Base-by-base conservation (phyloP, 2,888 invertebrate species). In the Leucoma salicis region DNA sequence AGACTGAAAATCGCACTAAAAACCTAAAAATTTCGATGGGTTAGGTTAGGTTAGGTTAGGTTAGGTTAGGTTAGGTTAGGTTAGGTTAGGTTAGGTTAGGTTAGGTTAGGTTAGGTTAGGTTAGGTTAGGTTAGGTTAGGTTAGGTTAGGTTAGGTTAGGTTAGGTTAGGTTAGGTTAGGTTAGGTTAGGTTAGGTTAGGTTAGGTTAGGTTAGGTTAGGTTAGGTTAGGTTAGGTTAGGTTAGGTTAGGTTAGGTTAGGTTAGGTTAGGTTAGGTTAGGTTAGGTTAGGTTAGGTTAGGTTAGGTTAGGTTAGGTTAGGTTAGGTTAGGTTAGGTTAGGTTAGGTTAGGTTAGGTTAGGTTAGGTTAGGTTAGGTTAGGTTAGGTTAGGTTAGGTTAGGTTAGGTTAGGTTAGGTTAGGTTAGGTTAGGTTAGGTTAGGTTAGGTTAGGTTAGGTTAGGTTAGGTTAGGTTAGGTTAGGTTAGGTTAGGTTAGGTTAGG, bases 1-100 rank as follows among this genome's bases (percentile, higher is more conserved):
- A n/a, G n/a, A n/a, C n/a, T n/a, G n/a, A n/a, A n/a, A n/a, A n/a
- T n/a, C n/a, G n/a, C n/a, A n/a, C n/a, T n/a, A n/a, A n/a, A n/a
- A n/a, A n/a, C n/a, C n/a, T n/a, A n/a, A n/a, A n/a, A n/a, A n/a
- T n/a, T n/a, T n/a, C n/a, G n/a, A n/a, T n/a, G n/a, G n/a, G n/a
- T n/a, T n/a, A 42, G 42, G 42, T 46, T 46, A 42, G 42, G 42
- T 42, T 42, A 42, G 42, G 42, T 46, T 46, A 42, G 42, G 46
- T 46, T 46, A 39, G 42, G 42, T 46, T 46, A 46, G 46, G 46
- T 46, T 46, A 46, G 46, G 46, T 46, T 46, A 46, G 46, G 46
- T 46, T 46, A 46, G 46, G 46, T 46, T 46, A 46, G 46, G 46
- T 46, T 46, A 46, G 46, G 46, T 46, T 46, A 46, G 46, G 46